Evolutionary conservation across 2,797 vertebrate species (phyloP).

Genomic region (Ceryle rudis): DNA sequence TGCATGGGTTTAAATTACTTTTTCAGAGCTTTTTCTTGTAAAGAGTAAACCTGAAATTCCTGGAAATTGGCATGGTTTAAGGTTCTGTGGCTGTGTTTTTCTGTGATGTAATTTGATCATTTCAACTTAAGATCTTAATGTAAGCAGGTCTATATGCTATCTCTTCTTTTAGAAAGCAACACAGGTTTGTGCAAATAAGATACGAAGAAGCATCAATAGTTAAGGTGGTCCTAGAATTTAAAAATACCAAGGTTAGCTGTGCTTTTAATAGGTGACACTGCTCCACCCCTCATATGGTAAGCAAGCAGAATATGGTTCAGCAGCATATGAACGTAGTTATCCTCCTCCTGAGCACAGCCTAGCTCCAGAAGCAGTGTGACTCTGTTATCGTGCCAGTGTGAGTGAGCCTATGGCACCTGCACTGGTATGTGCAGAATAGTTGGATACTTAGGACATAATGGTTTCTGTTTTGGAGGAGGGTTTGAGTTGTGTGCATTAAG

Average conservation of each 20-base stretch:
- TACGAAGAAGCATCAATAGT: background rate
- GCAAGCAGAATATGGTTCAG: background rate
- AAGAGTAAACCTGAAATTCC: background rate
- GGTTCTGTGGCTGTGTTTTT: background rate
- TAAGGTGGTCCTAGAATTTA: background rate
- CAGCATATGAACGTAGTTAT: background rate
- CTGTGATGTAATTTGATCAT: background rate
- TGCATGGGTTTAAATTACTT: background rate
- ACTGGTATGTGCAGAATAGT: background rate
- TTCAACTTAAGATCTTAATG: background rate
- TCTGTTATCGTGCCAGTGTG: background rate
- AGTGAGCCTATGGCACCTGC: background rate
- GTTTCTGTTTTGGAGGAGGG: background rate
- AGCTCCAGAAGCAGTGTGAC: background rate
- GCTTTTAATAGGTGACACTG: background rate
- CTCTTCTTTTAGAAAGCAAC: background rate
- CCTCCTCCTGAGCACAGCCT: background rate
- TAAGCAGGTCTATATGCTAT: background rate
- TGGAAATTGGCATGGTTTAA: background rate
- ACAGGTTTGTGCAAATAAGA: background rate
- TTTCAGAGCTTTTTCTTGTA: background rate
- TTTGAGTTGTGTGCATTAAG: background rate
- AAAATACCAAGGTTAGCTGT: background rate
- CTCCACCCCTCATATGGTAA: background rate
- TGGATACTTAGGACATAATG: background rate